Evolutionary conservation across 2,797 vertebrate genomes (phyloP).

Genomic region (Pteronotus mesoamericanus): DNA sequence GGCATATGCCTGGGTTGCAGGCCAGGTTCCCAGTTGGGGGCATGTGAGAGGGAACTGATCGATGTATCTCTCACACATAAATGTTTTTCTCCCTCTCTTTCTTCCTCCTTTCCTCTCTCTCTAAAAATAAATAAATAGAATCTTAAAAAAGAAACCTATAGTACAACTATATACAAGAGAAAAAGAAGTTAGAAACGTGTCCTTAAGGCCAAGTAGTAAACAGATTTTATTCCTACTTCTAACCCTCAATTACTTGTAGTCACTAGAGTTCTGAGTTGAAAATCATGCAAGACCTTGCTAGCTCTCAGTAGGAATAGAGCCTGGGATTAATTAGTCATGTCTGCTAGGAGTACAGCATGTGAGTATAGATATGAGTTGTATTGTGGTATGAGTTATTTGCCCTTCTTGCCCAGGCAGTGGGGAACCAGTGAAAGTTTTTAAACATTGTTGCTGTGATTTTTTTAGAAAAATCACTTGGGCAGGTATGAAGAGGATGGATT

Average conservation of each 20-base stretch:
- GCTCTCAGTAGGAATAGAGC: background rate
- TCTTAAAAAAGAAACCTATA: background rate
- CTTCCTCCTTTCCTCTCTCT: background rate
- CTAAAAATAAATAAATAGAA: background rate
- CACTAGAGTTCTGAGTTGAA: background rate
- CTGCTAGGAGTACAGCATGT: background rate
- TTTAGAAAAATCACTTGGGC: background rate
- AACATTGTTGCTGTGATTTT: background rate
- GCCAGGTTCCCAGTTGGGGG: no score
- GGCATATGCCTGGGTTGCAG: no score
- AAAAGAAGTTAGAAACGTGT: background rate
- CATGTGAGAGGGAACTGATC: no score
- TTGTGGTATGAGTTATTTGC: background rate
- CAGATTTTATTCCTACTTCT: background rate
- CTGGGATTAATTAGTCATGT: slow-evolving; percentile 12
- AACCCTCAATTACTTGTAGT: background rate
- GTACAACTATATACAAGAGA: background rate
- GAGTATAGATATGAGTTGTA: background rate
- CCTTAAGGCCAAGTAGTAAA: background rate
- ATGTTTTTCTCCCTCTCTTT: background rate
- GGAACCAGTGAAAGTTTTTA: background rate
- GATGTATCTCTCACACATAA: background rate
- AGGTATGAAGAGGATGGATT: background rate
- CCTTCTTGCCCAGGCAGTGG: background rate
- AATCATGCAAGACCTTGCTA: background rate